Conservation (phyloP, 1,140 invertebrate genomes). For the Theocolax elegans region DNA sequence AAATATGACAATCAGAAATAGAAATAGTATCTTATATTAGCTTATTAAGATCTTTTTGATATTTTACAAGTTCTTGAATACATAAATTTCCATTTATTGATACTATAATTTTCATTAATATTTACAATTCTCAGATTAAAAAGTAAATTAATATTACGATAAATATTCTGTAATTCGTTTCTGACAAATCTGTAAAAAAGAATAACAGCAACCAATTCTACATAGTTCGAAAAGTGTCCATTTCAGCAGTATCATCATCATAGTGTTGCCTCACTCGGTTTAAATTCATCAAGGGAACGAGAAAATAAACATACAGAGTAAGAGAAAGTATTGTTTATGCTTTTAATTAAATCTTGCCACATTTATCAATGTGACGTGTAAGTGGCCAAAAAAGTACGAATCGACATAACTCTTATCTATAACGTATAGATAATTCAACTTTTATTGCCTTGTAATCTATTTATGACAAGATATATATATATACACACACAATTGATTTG, state of each 20-base stretch:
- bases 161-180: too few relatives aligned
- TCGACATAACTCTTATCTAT: not conserved
- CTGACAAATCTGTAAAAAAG: too few relatives aligned
- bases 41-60: too few relatives aligned
- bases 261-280: not conserved
- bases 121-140: too few relatives aligned
- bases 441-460: not conserved
- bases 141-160: too few relatives aligned
- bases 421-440: not conserved
- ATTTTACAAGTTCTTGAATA: too few relatives aligned
- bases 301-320: not conserved
- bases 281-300: not conserved
- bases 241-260: not conserved
- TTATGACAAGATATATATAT: not conserved
- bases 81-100: too few relatives aligned
- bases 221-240: slow-evolving; percentile 10
- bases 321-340: not conserved
- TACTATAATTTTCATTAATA: too few relatives aligned
- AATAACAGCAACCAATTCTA: too few relatives aligned
- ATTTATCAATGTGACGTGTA: not conserved
- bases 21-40: too few relatives aligned
- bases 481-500: too few relatives aligned
- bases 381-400: slow-evolving; percentile 3
- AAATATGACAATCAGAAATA: too few relatives aligned
- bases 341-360: not conserved